A percentile compares a stretch with the other conserved stretches of the same genome.
Conservation (phyloP, 1,140 invertebrate genomes). For the Meloidogyne hapla region DNA sequence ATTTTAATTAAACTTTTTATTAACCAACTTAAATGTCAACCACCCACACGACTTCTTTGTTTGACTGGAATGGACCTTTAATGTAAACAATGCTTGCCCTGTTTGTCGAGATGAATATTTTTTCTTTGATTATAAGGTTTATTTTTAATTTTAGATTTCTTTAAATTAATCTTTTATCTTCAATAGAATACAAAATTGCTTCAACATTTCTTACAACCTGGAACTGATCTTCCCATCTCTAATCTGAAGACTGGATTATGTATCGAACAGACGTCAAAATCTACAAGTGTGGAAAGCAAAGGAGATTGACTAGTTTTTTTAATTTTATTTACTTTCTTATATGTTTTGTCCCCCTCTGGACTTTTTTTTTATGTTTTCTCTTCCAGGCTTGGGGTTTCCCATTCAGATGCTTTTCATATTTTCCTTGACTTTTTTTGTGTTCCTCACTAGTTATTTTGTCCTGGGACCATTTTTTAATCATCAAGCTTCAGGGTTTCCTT, state of each 20-base stretch:
- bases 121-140: slow-evolving; percentile 60
- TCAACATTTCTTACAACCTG: slow-evolving; percentile 55
- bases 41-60: slow-evolving; percentile 59
- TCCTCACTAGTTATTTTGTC: too few species aligned
- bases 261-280: slow-evolving; percentile 58
- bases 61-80: slow-evolving; percentile 59
- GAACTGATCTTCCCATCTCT: slow-evolving; percentile 56
- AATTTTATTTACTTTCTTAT: neutral
- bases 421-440: too few species aligned
- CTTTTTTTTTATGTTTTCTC: too few species aligned
- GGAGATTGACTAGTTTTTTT: slow-evolving; percentile 56
- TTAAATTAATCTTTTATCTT: slow-evolving; percentile 5
- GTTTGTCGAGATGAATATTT: slow-evolving; percentile 62
- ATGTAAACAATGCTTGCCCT: slow-evolving; percentile 60
- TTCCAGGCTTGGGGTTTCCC: too few species aligned
- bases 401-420: too few species aligned
- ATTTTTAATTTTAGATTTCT: slow-evolving; percentile 4
- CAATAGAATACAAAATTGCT: slow-evolving; percentile 61
- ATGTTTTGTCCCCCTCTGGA: neutral
- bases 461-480: too few species aligned
- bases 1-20: too few species aligned
- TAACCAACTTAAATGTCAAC: slow-evolving; percentile 51
- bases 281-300: slow-evolving; percentile 60
- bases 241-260: slow-evolving; percentile 58
- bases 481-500: too few species aligned